A percentile compares a stretch with the other conserved stretches of the same genome.
These are phyloP conservation scores for Gobio gobio DNA, from an alignment of 2,113 vertebrate species.

Conservation along the genomic window DNA sequence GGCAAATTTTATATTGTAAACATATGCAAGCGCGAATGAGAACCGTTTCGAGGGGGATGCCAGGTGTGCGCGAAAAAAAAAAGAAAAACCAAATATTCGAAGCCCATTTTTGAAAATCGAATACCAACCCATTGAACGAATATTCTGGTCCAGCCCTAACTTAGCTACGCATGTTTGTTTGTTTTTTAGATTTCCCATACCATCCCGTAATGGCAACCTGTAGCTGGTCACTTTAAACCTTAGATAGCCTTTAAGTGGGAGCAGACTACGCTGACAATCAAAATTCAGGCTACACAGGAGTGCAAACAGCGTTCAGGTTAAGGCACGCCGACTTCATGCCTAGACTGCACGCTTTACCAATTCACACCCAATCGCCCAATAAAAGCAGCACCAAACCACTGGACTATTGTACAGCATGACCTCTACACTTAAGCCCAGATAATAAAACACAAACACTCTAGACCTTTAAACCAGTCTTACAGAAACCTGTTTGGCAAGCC, in stretches of 20 bases:
- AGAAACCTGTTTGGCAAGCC: not conserved
- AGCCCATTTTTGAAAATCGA: too few relatives aligned
- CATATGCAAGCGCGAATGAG: too few relatives aligned
- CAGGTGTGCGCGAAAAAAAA: too few relatives aligned
- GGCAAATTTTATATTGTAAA: too few relatives aligned
- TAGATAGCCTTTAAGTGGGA: not conserved
- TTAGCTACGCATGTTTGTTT: too few relatives aligned
- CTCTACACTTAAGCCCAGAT: not conserved
- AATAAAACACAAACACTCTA: not conserved
- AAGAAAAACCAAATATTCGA: too few relatives aligned
- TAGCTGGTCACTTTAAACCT: not conserved
- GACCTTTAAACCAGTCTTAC: not conserved
- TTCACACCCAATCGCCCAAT: not conserved
- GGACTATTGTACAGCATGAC: not conserved
- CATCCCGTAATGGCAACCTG: not conserved
- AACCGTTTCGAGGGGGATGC: too few relatives aligned
- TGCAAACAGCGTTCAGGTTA: not conserved
- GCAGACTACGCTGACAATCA: not conserved
- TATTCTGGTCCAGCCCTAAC: too few relatives aligned
- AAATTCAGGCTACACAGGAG: not conserved
- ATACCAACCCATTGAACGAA: too few relatives aligned
- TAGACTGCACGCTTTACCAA: not conserved
- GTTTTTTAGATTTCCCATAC: too few relatives aligned
- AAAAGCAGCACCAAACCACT: conserved; percentile 6
- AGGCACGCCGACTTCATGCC: not conserved